These are phyloP conservation scores for Netelia melanura DNA, from an alignment of 2,888 invertebrate species.

Conservation along the genomic window DNA sequence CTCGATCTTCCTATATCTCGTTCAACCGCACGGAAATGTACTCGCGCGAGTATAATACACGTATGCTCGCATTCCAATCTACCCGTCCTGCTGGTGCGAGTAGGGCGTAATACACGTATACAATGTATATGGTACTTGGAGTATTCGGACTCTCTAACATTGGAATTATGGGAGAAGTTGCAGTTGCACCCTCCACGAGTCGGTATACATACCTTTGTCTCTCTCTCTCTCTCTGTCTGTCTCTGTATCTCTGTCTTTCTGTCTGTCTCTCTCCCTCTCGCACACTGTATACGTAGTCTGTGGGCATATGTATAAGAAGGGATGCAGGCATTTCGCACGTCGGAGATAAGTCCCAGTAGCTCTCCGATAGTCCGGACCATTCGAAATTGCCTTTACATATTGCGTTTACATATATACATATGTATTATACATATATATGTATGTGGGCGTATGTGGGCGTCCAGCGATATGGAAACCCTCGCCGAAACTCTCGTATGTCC, in stretches of 20 bases:
- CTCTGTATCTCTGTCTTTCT: slow-evolving; percentile 10
- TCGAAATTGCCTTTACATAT: slow-evolving; percentile 60
- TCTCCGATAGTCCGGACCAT: slow-evolving; percentile 19
- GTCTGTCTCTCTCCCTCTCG: neutral
- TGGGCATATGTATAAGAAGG: neutral
- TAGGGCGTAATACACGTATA: slow-evolving; percentile 6
- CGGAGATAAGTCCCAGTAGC: slow-evolving; percentile 17
- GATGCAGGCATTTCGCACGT: slow-evolving; percentile 31
- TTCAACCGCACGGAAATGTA: slow-evolving; percentile 1
- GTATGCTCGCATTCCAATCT: neutral
- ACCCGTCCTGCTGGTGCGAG: neutral
- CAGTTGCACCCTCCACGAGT: slow-evolving; percentile 22
- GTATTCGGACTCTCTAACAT: slow-evolving; percentile 38
- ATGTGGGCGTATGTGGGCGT: neutral
- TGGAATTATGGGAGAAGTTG: slow-evolving; percentile 67
- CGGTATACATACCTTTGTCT: neutral
- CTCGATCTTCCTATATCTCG: slow-evolving; percentile 36
- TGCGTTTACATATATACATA: slow-evolving; percentile 47
- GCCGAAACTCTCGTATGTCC: too few species aligned
- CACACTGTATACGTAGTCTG: slow-evolving; percentile 13
- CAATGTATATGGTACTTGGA: neutral
- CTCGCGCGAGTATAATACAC: neutral
- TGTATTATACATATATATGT: slow-evolving; percentile 25
- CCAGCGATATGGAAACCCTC: slow-evolving; percentile 14
- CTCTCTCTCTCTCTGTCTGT: neutral